Base-by-base conservation (phyloP, 2,888 invertebrate species). In the Allygus modestus region DNA sequence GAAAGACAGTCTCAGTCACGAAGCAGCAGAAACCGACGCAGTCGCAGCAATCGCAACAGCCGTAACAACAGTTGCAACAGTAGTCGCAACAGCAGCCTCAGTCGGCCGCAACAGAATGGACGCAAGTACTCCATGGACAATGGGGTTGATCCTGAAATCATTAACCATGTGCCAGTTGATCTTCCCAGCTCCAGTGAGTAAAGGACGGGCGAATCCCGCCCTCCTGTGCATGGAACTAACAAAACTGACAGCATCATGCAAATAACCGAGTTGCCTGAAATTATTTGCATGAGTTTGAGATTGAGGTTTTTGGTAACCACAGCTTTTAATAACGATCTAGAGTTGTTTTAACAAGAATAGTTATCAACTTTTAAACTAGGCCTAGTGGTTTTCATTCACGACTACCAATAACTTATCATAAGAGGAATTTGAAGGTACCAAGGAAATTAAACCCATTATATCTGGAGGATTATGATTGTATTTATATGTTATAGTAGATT, bases 61-160 rank as follows among this genome's bases (percentile, higher is more conserved):
- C 77, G 85, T 20, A 85, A 85, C 54, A 82, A 82, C 43, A 85
- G 85, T 51, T 69, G 85, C n/a, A 85, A 85, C 33, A 82, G 65
- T 46, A 85, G 85, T 65, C 46, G 73, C 20, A 85, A 85, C 83
- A 77, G 69, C 54, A 81, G 81, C 26, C 75, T 83, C 28, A 83
- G 75, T 41, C 43, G 83, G 23, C 54, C 75, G 9, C 75, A 75
- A n/a, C 84, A 81, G 61, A 84, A 84, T 65, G 81, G 82, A 12
- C 83, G 83, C 37, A 79, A 79, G 37, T 79, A 79, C 58, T 79
- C 79, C 0, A 31, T 79, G 79, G 79, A 83, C 28, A 73, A 58
- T n/a, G 54, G 58, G 5, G 41, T 83, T 23, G 75, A 83, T 58
- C 41, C 73, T 12, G 75, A 73, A 51, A 41, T 83, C 11, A 58